Evolutionary conservation across 2,113 vertebrate genomes (phyloP).

Genomic region (Eurypyga helias): DNA sequence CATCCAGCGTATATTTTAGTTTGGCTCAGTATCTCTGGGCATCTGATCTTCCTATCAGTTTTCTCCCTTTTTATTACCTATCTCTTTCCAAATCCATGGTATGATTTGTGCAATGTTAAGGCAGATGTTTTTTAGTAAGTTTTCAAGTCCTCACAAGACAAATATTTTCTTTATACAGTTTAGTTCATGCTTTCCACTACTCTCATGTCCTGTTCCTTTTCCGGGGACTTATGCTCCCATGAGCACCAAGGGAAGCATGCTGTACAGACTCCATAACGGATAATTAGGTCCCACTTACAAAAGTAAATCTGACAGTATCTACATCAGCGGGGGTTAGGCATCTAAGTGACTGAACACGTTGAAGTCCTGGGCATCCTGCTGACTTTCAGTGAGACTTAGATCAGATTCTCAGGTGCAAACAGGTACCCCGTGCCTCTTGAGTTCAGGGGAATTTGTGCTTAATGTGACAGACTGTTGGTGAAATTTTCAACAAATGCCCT

Average conservation of each 20-base stretch:
- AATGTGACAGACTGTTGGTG: neutral
- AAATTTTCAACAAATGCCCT: neutral
- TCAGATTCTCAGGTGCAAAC: neutral
- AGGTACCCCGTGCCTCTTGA: neutral
- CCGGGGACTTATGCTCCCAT: neutral
- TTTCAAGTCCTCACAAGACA: neutral
- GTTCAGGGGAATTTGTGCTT: neutral
- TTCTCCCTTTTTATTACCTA: neutral
- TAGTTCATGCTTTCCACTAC: neutral
- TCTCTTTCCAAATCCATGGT: neutral
- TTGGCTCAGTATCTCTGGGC: neutral
- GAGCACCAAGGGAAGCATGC: neutral
- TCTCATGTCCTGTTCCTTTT: neutral
- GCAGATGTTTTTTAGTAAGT: neutral
- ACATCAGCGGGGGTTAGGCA: neutral
- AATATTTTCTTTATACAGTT: neutral
- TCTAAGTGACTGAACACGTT: neutral
- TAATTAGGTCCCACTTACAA: neutral
- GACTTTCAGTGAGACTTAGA: neutral
- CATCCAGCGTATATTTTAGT: neutral
- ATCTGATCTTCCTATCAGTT: neutral
- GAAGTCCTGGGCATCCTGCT: neutral
- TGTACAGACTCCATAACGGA: neutral
- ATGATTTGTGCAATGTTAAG: neutral
- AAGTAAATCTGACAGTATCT: neutral